phyloP scores from a whole-genome alignment of 2,113 vertebrate species.

The Stigmatopora nigra region DNA sequence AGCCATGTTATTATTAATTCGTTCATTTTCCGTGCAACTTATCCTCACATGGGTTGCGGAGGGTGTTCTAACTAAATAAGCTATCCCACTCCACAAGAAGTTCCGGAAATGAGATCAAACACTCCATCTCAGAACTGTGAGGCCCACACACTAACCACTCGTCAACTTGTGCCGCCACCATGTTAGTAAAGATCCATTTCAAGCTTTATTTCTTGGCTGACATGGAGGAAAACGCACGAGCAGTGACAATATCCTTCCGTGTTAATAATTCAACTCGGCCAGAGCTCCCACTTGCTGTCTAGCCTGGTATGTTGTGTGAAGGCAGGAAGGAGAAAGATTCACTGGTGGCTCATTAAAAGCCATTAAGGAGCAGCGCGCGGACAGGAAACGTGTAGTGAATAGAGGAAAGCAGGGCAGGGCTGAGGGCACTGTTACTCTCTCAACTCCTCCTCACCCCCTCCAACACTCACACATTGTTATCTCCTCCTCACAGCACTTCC shows the following conservation, averaged over 20 bases:
- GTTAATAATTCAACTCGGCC: background rate
- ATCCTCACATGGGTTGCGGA: too few relatives aligned
- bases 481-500: constrained; percentile 72
- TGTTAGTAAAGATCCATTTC: background rate
- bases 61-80: too few relatives aligned
- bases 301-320: constrained; percentile 47
- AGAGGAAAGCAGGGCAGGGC: constrained; percentile 74
- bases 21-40: too few relatives aligned
- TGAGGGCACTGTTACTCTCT: constrained; percentile 54
- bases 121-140: too few relatives aligned
- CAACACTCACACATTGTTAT: constrained; percentile 61
- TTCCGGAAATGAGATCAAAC: too few relatives aligned
- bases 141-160: too few relatives aligned
- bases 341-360: constrained; percentile 66
- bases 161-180: too few relatives aligned
- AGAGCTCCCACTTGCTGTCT: constrained; percentile 6
- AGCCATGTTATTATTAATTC: too few relatives aligned
- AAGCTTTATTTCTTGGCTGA: background rate
- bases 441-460: constrained; percentile 23
- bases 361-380: constrained; percentile 64
- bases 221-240: background rate
- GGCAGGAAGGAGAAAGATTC: constrained; percentile 60
- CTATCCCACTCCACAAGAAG: too few relatives aligned
- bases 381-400: constrained; percentile 74
- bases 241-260: background rate